These are phyloP conservation scores for Laticauda colubrina DNA, from an alignment of 2,113 vertebrate species.

Conservation along the genomic window DNA sequence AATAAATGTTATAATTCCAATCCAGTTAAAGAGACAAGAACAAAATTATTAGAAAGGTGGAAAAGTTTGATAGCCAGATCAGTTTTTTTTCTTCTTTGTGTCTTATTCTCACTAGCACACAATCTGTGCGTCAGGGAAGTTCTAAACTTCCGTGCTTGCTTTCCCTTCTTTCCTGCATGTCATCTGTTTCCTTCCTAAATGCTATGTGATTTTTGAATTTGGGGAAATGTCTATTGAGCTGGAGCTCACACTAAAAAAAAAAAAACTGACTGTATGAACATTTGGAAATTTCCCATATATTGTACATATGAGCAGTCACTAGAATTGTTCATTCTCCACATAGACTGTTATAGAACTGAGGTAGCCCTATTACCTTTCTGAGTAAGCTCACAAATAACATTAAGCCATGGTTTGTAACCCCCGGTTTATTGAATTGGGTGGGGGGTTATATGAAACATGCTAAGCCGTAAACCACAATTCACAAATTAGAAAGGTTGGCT, in stretches of 20 bases:
- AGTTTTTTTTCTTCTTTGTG: not conserved
- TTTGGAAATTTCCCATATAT: not conserved
- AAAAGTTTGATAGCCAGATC: not conserved
- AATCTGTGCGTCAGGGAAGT: conserved; percentile 45
- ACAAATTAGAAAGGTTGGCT: not conserved
- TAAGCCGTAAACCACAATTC: not conserved
- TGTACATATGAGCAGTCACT: not conserved
- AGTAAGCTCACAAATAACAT: not conserved
- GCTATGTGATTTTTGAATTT: fast-evolving
- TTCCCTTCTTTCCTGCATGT: conserved; percentile 59
- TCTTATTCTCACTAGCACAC: not conserved
- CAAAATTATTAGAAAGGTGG: not conserved
- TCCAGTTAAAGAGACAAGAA: not conserved
- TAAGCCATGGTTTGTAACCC: not conserved
- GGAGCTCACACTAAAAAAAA: not conserved
- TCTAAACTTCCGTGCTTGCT: conserved; percentile 50
- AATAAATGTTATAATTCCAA: not conserved
- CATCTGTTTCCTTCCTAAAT: not conserved
- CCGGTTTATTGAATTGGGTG: not conserved
- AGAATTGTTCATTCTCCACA: not conserved
- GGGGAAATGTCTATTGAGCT: not conserved
- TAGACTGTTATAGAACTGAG: not conserved
- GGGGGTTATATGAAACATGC: not conserved
- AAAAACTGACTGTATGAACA: not conserved
- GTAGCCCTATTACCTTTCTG: not conserved